A percentile compares a stretch with the other conserved stretches of the same genome.
Conservation (phyloP, 2,113 vertebrate genomes). For the Phocoena phocoena region DNA sequence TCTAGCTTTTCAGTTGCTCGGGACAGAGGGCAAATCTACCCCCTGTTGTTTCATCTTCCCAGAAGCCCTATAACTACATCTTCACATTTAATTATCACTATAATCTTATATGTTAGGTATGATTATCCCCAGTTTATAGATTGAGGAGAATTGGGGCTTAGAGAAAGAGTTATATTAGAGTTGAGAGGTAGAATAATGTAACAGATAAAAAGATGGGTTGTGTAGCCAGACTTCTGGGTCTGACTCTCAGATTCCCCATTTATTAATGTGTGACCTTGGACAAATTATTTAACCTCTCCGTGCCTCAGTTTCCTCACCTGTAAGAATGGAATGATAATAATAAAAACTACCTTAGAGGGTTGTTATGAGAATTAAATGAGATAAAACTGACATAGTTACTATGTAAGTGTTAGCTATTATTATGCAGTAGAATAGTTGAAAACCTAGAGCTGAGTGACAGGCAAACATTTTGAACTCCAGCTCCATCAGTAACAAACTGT, state of each 20-base stretch:
- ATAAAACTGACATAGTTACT: background rate
- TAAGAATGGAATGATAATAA: background rate
- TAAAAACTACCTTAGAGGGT: background rate
- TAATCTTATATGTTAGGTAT: background rate
- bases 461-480: background rate
- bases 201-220: background rate
- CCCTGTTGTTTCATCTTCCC: conserved; percentile 27
- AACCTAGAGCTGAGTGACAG: background rate
- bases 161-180: background rate
- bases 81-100: conserved; percentile 1
- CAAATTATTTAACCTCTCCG: background rate
- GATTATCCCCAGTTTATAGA: conserved; percentile 31
- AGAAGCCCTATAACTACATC: background rate
- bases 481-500: background rate
- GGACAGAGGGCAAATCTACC: background rate
- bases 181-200: background rate
- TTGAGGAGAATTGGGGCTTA: conserved; percentile 27
- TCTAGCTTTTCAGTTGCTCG: conserved; percentile 29
- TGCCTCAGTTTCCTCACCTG: background rate
- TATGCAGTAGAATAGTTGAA: background rate
- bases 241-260: background rate
- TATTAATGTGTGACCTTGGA: background rate
- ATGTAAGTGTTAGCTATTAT: background rate
- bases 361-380: background rate
- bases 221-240: background rate